These are phyloP conservation scores for Caenorhabditis sp. DNA, from an alignment of 2,888 invertebrate genomes.

Conservation along the genomic window DNA sequence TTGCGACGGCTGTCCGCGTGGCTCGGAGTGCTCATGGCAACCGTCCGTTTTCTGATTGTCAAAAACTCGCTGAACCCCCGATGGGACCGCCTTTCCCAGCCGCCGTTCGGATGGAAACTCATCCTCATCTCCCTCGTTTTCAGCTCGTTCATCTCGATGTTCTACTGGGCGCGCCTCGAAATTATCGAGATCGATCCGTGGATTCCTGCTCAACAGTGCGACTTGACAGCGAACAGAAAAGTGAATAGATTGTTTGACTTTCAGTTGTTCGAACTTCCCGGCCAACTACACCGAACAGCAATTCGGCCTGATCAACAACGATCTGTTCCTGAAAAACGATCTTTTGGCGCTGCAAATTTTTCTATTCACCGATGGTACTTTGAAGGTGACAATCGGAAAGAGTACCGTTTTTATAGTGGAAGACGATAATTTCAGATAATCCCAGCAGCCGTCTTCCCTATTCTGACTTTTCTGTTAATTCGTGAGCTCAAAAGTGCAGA, in stretches of 20 bases:
- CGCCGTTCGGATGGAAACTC: not conserved
- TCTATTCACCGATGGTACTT: conserved; percentile 12
- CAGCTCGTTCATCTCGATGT: not conserved
- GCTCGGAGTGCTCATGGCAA: conserved; percentile 26
- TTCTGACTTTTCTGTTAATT: conserved; percentile 2
- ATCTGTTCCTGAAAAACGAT: not conserved
- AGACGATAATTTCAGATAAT: conserved; percentile 15
- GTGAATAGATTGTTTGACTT: not conserved
- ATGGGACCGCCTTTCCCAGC: not conserved
- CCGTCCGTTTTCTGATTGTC: conserved; percentile 9
- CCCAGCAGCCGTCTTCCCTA: conserved; percentile 3
- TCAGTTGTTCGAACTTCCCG: conserved; percentile 10
- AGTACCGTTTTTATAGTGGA: not conserved
- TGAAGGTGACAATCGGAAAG: conserved; percentile 14
- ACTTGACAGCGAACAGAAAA: not conserved
- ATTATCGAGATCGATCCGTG: conserved; percentile 1
- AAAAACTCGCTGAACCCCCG: conserved; percentile 15
- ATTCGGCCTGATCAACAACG: not conserved
- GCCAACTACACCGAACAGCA: conserved; percentile 4
- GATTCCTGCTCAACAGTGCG: conserved; percentile 15
- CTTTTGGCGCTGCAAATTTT: not conserved
- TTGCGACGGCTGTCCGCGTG: conserved; percentile 7
- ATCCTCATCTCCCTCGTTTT: not conserved
- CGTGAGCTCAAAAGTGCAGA: not conserved
- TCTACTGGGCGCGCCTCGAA: not conserved